phyloP scores from a whole-genome alignment of 2,113 vertebrate species.

The Campylomormyrus numenius region DNA sequence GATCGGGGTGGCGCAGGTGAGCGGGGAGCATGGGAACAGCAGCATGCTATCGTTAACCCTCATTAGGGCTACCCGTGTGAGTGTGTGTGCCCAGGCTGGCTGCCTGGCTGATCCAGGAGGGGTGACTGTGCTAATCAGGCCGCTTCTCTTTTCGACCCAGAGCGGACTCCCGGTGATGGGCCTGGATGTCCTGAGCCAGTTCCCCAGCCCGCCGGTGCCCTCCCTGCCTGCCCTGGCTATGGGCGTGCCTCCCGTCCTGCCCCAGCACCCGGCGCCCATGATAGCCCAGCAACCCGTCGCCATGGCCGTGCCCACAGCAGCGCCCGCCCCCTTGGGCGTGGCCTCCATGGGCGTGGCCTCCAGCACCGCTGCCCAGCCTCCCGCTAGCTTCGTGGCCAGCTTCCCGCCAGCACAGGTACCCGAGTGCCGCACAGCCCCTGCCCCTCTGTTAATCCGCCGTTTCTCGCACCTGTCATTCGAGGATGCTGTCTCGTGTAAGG shows the following conservation, averaged over 20 bases:
- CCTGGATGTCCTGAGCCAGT: conserved; percentile 83
- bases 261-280: conserved; percentile 62
- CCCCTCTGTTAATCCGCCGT: neutral
- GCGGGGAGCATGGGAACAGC: neutral
- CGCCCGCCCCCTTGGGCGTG: conserved; percentile 45
- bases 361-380: conserved; percentile 41
- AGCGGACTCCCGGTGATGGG: conserved; percentile 83
- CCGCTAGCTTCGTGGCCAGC: conserved; percentile 59
- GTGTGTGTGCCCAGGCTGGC: neutral
- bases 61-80: neutral
- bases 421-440: neutral
- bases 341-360: conserved; percentile 38
- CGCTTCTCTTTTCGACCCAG: conserved; percentile 50
- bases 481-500: neutral
- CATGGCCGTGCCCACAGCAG: conserved; percentile 65
- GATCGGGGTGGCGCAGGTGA: conserved; percentile 89
- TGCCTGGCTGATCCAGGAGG: neutral
- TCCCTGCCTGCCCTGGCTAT: conserved; percentile 75
- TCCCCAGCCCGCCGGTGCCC: conserved; percentile 84
- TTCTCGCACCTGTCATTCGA: neutral
- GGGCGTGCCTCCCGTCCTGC: conserved; percentile 66
- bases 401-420: conserved; percentile 62
- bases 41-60: neutral
- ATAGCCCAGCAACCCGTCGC: conserved; percentile 63
- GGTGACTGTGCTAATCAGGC: neutral